Conservation (phyloP, 2,113 vertebrate genomes). For the Lampris incognitus region DNA sequence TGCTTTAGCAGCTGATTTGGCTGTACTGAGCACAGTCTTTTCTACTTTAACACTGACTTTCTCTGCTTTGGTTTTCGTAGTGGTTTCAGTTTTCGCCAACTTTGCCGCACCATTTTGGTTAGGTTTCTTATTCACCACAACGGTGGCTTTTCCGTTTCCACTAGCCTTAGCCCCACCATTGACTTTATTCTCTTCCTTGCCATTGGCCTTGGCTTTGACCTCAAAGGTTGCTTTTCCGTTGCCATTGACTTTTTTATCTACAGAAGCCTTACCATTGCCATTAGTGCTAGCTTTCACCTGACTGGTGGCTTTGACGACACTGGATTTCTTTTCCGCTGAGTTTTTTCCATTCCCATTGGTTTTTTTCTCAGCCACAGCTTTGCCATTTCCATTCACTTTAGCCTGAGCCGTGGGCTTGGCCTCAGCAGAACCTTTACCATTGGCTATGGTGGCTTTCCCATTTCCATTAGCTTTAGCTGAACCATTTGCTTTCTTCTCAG, state of each 20-base stretch:
- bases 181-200: slow-evolving; percentile 67
- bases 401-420: slow-evolving; percentile 68
- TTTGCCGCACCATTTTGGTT: slow-evolving; percentile 50
- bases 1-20: slow-evolving; percentile 46
- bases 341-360: slow-evolving; percentile 30
- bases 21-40: slow-evolving; percentile 54
- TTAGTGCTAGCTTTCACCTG: not conserved
- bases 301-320: too few relatives aligned
- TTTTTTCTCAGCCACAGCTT: slow-evolving; percentile 63
- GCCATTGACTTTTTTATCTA: slow-evolving; percentile 60
- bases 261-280: slow-evolving; percentile 54
- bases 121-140: slow-evolving; percentile 62
- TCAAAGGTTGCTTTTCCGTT: slow-evolving; percentile 51
- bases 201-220: slow-evolving; percentile 57
- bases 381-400: slow-evolving; percentile 70
- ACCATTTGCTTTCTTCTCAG: slow-evolving; percentile 65
- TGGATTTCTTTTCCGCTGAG: too few relatives aligned
- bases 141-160: slow-evolving; percentile 51
- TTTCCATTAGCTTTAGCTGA: slow-evolving; percentile 53
- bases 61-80: slow-evolving; percentile 60
- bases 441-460: slow-evolving; percentile 41
- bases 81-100: slow-evolving; percentile 64
- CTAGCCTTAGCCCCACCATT: slow-evolving; percentile 62
- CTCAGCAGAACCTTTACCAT: slow-evolving; percentile 39
- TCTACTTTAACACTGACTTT: slow-evolving; percentile 51